Base-by-base conservation (phyloP, 2,797 vertebrate species). In the Halcyon chelicuti region DNA sequence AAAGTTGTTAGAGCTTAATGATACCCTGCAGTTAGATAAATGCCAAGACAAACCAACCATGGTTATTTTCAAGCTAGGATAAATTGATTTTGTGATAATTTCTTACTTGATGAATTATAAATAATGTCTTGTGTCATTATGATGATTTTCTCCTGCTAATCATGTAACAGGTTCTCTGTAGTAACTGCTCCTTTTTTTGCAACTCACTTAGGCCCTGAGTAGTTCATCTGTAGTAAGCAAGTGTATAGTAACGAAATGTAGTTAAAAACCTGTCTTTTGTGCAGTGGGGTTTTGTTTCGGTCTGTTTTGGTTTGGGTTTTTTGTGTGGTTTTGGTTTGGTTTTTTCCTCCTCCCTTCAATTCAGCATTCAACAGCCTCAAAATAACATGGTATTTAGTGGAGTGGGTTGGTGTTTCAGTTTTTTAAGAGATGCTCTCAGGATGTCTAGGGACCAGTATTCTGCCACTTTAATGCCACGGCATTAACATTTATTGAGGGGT, bases 1-100 rank as follows among this genome's bases (percentile, higher is more conserved):
- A 91, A 93, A 90, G 83, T 85, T 91, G 66, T 86, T 93, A 78
- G 29, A 88, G 88, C 90, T 94, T 96, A 97, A 97, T 96, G 95
- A 86, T 93, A 83, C 67, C 96, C 95, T 95, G 90, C 79, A 70
- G 96, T 83, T 94, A 57, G 2, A 77, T 93, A 96, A 97, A 97
- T 96, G 86, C 91, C 95, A 95, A 88, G 73, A 21, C 90, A 93
- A 91, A 82, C 61, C 88, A 92, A 31, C 74, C 12, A 0, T 77
- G 73, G 74, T 92, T 91, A 76, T 91, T 93, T 95, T 70, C 88
- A 86, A 86, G 54, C 44, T 90, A 78, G 71, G 95, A 78, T 90
- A 88, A 88, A 92, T 97, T 87, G 90, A 94, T 96, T 96, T 89
- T 62, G 39, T 92, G 63, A 29, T 87, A 44, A 78, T 96, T 86